A percentile compares a stretch with the other conserved stretches of the same genome.
Conservation (phyloP, 2,888 invertebrate genomes). For the Brachyopa scutellaris region DNA sequence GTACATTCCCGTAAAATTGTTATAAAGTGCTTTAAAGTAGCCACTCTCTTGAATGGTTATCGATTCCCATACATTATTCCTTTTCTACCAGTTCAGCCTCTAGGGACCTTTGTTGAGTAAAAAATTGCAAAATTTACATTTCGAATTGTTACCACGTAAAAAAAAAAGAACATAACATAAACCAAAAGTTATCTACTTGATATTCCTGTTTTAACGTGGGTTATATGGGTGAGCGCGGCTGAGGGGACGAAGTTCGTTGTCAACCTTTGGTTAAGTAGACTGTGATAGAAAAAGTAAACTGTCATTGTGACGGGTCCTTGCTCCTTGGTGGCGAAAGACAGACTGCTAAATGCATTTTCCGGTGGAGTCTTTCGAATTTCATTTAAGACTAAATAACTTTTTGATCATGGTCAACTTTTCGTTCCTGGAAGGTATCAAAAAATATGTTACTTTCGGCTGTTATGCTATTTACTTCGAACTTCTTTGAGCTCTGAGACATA, state of each 20-base stretch:
- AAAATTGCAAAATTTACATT: slow-evolving; percentile 68
- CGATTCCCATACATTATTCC: slow-evolving; percentile 30
- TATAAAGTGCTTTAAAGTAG: slow-evolving; percentile 18
- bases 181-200: slow-evolving; percentile 67
- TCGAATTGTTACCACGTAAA: slow-evolving; percentile 63
- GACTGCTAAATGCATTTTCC: slow-evolving; percentile 58
- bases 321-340: not conserved
- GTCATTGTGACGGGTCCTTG: not conserved
- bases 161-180: slow-evolving; percentile 6
- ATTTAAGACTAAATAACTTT: slow-evolving; percentile 21
- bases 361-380: slow-evolving; percentile 43
- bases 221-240: slow-evolving; percentile 3
- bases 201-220: slow-evolving; percentile 58
- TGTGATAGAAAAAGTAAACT: slow-evolving; percentile 43
- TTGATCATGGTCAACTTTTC: too few species aligned
- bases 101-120: slow-evolving; percentile 66
- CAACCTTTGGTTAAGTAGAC: slow-evolving; percentile 44
- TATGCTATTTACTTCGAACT: too few species aligned
- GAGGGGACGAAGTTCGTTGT: slow-evolving; percentile 31
- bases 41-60: not conserved
- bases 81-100: slow-evolving; percentile 43
- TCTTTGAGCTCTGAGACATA: too few species aligned
- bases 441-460: too few species aligned
- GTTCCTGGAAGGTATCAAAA: too few species aligned
- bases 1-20: too few species aligned